These are phyloP conservation scores for Crocallis elinguaria DNA, from an alignment of 2,888 invertebrate species.

Conservation along the genomic window DNA sequence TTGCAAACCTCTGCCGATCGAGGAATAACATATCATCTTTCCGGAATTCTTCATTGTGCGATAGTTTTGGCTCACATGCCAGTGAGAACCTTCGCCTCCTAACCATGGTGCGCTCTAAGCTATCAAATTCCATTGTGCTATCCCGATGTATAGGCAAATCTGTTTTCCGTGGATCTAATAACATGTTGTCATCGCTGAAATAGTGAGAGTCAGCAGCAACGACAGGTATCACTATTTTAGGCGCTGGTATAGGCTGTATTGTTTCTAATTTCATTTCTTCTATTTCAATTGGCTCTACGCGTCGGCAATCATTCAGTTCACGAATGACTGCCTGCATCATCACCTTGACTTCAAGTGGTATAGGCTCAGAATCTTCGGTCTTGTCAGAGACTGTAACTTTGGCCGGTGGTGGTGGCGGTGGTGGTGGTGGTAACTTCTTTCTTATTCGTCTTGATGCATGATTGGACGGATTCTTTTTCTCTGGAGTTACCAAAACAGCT, in stretches of 20 bases:
- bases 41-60: constrained; percentile 54
- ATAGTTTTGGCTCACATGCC: constrained; percentile 76
- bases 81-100: constrained; percentile 71
- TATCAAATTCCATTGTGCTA: constrained; percentile 65
- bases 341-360: constrained; percentile 82
- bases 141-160: constrained; percentile 51
- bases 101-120: constrained; percentile 64
- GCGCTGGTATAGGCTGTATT: constrained; percentile 56
- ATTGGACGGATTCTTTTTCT: constrained; percentile 61
- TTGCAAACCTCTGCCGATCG: constrained; percentile 64
- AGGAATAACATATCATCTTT: constrained; percentile 51
- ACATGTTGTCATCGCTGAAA: constrained; percentile 69
- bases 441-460: constrained; percentile 67
- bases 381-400: constrained; percentile 34
- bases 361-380: constrained; percentile 61
- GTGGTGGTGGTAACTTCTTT: constrained; percentile 77
- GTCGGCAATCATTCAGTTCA: constrained; percentile 77
- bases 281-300: constrained; percentile 62
- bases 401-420: constrained; percentile 68
- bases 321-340: constrained; percentile 87
- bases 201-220: constrained; percentile 73
- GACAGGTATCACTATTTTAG: constrained; percentile 77
- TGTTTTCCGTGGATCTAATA: constrained; percentile 55
- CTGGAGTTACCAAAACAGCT: constrained; percentile 37
- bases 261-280: constrained; percentile 63